Base-by-base conservation (phyloP, 2,113 vertebrate species). In the Chunga burmeisteri region DNA sequence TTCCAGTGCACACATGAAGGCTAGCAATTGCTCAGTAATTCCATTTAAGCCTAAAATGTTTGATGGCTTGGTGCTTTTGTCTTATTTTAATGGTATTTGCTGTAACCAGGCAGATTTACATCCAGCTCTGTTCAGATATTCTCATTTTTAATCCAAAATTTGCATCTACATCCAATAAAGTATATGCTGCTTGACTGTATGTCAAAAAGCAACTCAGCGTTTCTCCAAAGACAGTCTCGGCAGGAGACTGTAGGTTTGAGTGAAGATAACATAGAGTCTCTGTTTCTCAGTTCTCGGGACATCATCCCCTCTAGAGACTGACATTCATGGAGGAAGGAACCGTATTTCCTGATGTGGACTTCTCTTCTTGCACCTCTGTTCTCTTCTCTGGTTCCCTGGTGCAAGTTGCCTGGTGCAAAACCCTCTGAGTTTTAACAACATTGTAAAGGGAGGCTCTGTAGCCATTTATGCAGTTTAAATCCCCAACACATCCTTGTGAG, bases 71-170 rank as follows among this genome's bases (percentile, higher is more conserved):
- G 49, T 59, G 38, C 6, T 89, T 18, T 74, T 50, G 53, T 81
- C 70, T 13, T 70, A 82, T 94, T 94, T 86, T 68, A 91, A 81
- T 15, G 26, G 38, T 34, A 89, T 93, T 94, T 93, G 42, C 79
- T 83, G 23, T 70, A 84, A 86, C 53, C 58, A 84, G 66, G 36
- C 50, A 92, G 75, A 86, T 93, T 81, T 88, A 78, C 27, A 20
- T 83, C 56, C 86, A 84, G n/a, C 44, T 86, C 61, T 8, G 1
- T 65, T 81, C 72, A 86, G 62, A 62, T 29, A 47, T 78, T 65
- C 47, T 81, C 29, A 84, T 81, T 85, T 92, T 81, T 94, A 92
- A 92, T 65, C 68, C 66, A 68, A 78, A 86, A 92, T 90, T 86
- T 88, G 67, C 79, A 90, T 73, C 71, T 49, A 55, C 2, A 3